Evolutionary conservation across 2,113 vertebrate genomes (phyloP), one percentile per base, ranked within the genome.

Genomic region (Calonectris borealis): DNA sequence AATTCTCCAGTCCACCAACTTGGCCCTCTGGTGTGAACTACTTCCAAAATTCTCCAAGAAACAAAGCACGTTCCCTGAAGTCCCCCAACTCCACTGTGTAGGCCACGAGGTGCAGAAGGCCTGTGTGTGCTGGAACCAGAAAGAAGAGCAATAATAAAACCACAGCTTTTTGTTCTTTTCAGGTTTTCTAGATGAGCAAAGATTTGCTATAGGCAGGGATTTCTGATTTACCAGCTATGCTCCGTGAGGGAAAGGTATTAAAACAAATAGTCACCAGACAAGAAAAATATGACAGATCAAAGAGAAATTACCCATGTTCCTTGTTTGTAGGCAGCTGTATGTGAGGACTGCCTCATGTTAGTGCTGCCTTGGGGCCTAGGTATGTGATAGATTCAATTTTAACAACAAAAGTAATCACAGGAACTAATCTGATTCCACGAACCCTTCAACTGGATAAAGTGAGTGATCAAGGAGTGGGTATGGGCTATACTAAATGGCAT

Each of bases 71-170:
- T n/a, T 48, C 17, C 17, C 52, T 40, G 6, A 62, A 49, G 22
- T 62, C 13, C 7, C 20, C 8, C 7, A 1, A 16, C 20, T 36
- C 0, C 0, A 2, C 22, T 51, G 12, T 20, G 7, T 68, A 62
- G 25, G 20, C 57, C 40, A 49, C 19, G 13, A 54, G 21, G 42
- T 55, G 9, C 46, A 82, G 19, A 81, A 77, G 21, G 2, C 15
- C n/a, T 68, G 11, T 31, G 27, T 81, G 7, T 73, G 19, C 36
- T 55, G 38, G 9, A 73, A 65, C 4, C 25, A 76, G 54, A 88
- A 87, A 73, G 27, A 62, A 54, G 1, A 85, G 11, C 13, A 72
- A 34, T 38, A 70, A 44, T 15, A 60, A 83, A 89, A 44, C 6
- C 6, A 29, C 11, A 62, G 6, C 0, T 18, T 57, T 94, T 80